Base-by-base conservation (phyloP, 2,888 invertebrate genomes). In the Cloeon dipterum region DNA sequence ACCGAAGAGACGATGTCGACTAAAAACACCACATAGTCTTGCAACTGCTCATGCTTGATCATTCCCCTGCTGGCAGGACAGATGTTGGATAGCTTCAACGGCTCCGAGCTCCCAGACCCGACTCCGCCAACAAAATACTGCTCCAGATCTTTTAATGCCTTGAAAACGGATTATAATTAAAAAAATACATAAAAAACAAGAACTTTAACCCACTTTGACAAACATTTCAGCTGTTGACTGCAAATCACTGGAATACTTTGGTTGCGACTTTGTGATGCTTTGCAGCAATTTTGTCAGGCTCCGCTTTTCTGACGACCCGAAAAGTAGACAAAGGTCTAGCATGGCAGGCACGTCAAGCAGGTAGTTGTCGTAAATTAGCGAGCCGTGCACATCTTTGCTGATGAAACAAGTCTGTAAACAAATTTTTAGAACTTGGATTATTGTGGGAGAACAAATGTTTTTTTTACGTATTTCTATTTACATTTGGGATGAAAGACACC, bases 301-400 rank as follows among this genome's bases (percentile, higher is more conserved):
- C 35, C 54, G 49, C 1, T 56, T 48, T 49, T 83, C 82, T 35
- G 67, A 68, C 34, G 64, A 61, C 0, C 77, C 79, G 46, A 78
- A 82, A 7, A 78, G 59, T 26, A 73, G 62, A 49, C 79, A 74
- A 10, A 85, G 52, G 51, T 85, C 85, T 58, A 81, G 70, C 36
- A 86, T 55, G 49, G 78, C 74, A 0, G 85, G 79, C 43, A 85
- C 64, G n/a, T 85, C 79, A 47, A 83, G 72, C 43, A 88, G 59
- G 53, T 71, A 82, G 45, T 81, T 74, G 41, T 77, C 65, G 53
- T 83, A 83, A 34, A 86, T 51, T n/a, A 79, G 49, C 5, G 69
- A 62, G 1, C 70, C 73, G 58, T 78, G 70, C 39, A 65, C 66
- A 26, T 65, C 58, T 36, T 67, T 68, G 2, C 60, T 65, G 52